A percentile compares a stretch with the other conserved stretches of the same genome.
Conservation (phyloP, 2,113 vertebrate genomes). For the Ginglymostoma cirratum region DNA sequence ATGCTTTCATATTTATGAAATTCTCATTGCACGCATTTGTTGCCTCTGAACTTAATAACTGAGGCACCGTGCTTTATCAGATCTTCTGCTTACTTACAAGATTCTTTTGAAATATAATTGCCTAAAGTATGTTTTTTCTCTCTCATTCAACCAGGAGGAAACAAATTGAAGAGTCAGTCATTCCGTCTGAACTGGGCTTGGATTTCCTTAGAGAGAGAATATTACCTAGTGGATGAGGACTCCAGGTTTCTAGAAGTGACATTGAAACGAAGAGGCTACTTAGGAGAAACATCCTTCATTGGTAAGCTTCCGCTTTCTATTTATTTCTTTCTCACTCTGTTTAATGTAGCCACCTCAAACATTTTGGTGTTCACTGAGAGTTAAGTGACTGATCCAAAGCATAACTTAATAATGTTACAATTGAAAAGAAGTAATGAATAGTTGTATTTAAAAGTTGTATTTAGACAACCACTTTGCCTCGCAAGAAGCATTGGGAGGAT, state of each 20-base stretch:
- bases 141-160: slow-evolving; percentile 55
- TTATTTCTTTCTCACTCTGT: background rate
- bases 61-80: background rate
- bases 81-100: background rate
- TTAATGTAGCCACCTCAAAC: background rate
- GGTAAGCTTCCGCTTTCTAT: slow-evolving; percentile 57
- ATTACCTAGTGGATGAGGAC: slow-evolving; percentile 68
- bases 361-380: background rate
- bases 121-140: background rate
- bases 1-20: background rate
- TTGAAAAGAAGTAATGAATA: background rate
- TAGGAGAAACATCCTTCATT: slow-evolving; percentile 72
- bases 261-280: slow-evolving; percentile 63
- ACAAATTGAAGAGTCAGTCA: slow-evolving; percentile 63
- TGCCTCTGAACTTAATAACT: background rate
- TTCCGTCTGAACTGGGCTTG: slow-evolving; percentile 77
- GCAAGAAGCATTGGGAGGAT: too few relatives aligned
- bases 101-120: background rate
- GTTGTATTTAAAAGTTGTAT: background rate
- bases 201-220: slow-evolving; percentile 74
- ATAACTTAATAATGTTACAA: background rate
- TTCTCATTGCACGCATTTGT: background rate
- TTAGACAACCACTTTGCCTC: background rate
- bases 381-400: background rate
- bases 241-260: slow-evolving; percentile 69